These are phyloP conservation scores for Cetonia aurata DNA, from an alignment of 2,888 invertebrate species.

Conservation along the genomic window DNA sequence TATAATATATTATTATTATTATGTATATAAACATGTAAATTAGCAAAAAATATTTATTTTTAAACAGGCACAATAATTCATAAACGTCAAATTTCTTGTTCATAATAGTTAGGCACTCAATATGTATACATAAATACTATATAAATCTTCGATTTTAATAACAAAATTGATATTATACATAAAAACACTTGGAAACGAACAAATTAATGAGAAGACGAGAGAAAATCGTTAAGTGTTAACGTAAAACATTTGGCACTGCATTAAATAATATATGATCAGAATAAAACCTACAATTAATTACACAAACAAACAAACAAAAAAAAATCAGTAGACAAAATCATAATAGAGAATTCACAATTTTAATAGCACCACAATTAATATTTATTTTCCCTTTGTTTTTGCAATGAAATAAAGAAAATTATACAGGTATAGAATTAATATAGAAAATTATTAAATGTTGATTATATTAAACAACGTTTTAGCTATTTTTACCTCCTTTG, in stretches of 20 bases:
- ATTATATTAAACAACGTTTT: too few relatives aligned
- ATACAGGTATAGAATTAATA: too few relatives aligned
- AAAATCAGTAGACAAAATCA: too few relatives aligned
- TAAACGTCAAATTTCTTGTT: constrained; percentile 17
- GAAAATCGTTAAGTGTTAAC: constrained; percentile 3
- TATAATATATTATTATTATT: constrained; percentile 31
- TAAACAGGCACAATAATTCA: constrained; percentile 33
- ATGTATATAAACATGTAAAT: constrained; percentile 15
- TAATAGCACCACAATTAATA: too few relatives aligned
- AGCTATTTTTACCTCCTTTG: too few relatives aligned
- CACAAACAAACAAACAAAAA: neutral
- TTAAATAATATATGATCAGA: neutral
- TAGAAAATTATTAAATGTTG: too few relatives aligned
- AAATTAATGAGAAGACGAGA: neutral
- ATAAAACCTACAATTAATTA: neutral
- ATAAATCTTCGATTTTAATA: neutral
- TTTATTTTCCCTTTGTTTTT: too few relatives aligned
- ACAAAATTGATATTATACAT: neutral
- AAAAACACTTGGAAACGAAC: neutral
- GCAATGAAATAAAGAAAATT: too few relatives aligned
- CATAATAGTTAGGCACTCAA: constrained; percentile 31
- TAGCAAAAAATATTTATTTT: constrained; percentile 28
- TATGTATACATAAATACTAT: neutral
- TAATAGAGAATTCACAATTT: too few relatives aligned
- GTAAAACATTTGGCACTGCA: constrained; percentile 30